Percentiles rank a stretch among this genome's conserved stretches.
phyloP scores from a whole-genome alignment of 2,113 vertebrate species.

The Galeopterus variegatus region DNA sequence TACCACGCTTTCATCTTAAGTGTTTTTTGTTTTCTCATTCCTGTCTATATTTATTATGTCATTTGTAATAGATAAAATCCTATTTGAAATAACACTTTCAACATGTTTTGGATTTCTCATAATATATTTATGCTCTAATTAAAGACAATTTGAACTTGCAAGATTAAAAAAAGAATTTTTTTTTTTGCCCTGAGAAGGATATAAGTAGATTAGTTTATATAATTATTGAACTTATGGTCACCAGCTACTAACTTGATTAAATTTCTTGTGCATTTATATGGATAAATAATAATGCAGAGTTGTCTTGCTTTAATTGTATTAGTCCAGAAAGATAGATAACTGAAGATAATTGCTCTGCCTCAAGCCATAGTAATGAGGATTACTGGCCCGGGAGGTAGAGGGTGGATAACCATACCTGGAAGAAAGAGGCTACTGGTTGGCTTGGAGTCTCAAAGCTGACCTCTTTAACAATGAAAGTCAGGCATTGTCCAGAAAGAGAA shows the following conservation, averaged over 20 bases:
- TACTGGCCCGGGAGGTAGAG: background rate
- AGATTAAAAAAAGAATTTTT: background rate
- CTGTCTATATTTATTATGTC: background rate
- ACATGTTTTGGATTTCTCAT: background rate
- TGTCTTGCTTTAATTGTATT: conserved; percentile 4
- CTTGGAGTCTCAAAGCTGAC: background rate
- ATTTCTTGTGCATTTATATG: background rate
- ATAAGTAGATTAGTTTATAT: conserved; percentile 13
- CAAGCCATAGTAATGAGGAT: background rate
- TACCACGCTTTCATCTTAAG: background rate
- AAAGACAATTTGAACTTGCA: background rate
- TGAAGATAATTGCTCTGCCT: background rate
- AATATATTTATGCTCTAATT: background rate
- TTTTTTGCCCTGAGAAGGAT: background rate
- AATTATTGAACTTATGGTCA: background rate
- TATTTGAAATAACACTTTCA: background rate
- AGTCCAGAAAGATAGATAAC: background rate
- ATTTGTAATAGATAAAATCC: background rate
- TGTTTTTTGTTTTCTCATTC: background rate
- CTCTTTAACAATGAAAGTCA: background rate
- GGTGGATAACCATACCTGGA: background rate
- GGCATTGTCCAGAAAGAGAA: background rate
- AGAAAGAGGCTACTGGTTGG: background rate
- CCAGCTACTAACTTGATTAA: background rate
- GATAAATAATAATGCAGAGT: background rate